Conservation (phyloP, 1,140 invertebrate genomes). For the Teleogryllus occipitalis region DNA sequence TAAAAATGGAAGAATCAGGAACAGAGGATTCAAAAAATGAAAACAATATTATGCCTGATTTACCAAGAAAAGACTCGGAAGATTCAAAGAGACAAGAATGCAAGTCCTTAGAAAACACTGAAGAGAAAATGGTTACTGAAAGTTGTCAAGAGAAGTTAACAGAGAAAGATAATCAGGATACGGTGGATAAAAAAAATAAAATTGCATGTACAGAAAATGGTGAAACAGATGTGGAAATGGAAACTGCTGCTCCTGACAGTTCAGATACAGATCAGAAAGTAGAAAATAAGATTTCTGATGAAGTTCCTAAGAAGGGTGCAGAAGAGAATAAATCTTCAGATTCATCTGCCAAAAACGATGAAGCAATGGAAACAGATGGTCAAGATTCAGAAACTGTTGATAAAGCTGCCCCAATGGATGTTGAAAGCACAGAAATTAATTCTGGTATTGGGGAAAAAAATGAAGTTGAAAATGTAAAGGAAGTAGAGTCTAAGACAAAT, state of each 20-base stretch:
- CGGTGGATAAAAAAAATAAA: background rate
- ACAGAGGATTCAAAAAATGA: background rate
- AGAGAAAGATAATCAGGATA: background rate
- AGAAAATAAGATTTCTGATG: background rate
- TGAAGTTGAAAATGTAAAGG: background rate
- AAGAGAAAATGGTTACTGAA: background rate
- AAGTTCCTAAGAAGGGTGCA: background rate
- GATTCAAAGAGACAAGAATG: background rate
- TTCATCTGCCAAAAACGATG: background rate
- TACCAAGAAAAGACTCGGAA: too few relatives aligned
- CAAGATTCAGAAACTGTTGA: background rate
- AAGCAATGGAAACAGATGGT: slow-evolving; percentile 11
- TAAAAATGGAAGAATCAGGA: background rate
- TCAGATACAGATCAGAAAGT: background rate
- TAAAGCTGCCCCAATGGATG: background rate
- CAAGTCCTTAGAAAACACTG: background rate
- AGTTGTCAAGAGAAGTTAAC: background rate
- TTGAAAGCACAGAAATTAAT: background rate
- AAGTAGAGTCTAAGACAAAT: background rate
- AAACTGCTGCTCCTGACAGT: too few relatives aligned
- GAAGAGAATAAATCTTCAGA: background rate
- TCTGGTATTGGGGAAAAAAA: background rate
- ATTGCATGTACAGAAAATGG: background rate
- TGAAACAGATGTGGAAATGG: background rate
- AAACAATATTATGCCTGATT: background rate